A percentile compares a stretch with the other conserved stretches of the same genome.
Evolutionary conservation across 2,113 vertebrate genomes (phyloP).

Genomic region (Thunnus thynnus): DNA sequence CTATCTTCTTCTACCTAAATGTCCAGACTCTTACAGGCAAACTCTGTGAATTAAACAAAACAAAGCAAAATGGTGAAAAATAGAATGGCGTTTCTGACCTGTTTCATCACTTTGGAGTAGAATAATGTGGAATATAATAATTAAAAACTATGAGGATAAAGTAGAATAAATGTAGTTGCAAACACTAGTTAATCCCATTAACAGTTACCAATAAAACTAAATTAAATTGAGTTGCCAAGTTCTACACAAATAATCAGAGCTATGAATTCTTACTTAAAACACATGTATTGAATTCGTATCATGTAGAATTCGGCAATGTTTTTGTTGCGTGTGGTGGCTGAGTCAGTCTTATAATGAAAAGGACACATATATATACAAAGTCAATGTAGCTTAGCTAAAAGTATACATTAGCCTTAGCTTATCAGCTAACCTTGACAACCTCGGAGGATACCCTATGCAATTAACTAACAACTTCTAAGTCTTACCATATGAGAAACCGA

Average conservation of each 20-base stretch:
- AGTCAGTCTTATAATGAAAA: background rate
- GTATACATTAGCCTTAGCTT: conserved; percentile 19
- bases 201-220: background rate
- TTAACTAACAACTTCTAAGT: background rate
- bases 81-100: too few species aligned
- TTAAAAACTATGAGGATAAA: background rate
- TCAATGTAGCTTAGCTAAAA: background rate
- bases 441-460: background rate
- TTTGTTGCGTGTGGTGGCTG: too few species aligned
- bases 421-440: conserved; percentile 8
- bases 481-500: conserved; percentile 58
- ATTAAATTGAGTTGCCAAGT: background rate
- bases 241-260: background rate
- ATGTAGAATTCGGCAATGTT: background rate
- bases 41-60: too few species aligned
- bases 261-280: background rate
- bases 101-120: background rate
- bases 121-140: background rate
- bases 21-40: too few species aligned
- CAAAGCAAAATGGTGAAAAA: too few species aligned
- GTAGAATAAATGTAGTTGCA: too few species aligned
- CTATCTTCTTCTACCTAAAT: too few species aligned
- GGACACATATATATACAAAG: too few species aligned
- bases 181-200: background rate
- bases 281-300: background rate